Base-by-base conservation (phyloP, 2,888 invertebrate genomes). In the Ochropleura leucogaster region DNA sequence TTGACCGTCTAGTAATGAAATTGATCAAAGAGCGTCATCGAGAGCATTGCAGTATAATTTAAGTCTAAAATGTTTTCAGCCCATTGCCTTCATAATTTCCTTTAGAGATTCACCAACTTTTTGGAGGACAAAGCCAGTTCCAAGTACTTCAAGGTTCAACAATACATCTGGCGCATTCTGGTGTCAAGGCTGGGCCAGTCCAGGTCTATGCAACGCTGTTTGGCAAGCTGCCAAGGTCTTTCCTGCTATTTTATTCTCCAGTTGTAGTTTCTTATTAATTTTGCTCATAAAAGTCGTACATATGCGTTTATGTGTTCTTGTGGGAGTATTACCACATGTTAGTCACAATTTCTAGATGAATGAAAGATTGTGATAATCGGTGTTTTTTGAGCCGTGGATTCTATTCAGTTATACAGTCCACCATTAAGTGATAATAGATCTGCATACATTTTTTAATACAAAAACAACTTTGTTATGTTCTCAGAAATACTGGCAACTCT, bases 121-220 rank as follows among this genome's bases (percentile, higher is more conserved):
- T 71, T 68, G 72, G 82, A 83, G 77, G 77, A 83, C 83, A 72
- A 73, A 73, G 63, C 60, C 55, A 74, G 79, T 44, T 60, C 18
- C 49, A 20, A 63, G 49, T 74, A 57, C 82, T 66, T 72, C 84
- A 84, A 87, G 81, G 82, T 79, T 83, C 63, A 74, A 80, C 82
- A 81, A 82, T 82, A 80, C 78, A 81, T 81, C 77, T 79, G 74
- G 87, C 80, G 85, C 89, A 83, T 74, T 77, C 80, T 77, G 77
- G 78, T 87, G 85, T 87, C 87, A 86, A 88, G 89, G 87, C 79
- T 84, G 75, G 85, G 86, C 74, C 83, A 80, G 72, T 84, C 77
- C 80, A 79, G 87, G 85, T 79, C 79, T 84, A 80, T 81, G 72
- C 73, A 85, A 80, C 82, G 73, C 70, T 79, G 69, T 74, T 84